Base-by-base conservation (phyloP, 2,888 invertebrate species). In the Amphiduros pacificus region DNA sequence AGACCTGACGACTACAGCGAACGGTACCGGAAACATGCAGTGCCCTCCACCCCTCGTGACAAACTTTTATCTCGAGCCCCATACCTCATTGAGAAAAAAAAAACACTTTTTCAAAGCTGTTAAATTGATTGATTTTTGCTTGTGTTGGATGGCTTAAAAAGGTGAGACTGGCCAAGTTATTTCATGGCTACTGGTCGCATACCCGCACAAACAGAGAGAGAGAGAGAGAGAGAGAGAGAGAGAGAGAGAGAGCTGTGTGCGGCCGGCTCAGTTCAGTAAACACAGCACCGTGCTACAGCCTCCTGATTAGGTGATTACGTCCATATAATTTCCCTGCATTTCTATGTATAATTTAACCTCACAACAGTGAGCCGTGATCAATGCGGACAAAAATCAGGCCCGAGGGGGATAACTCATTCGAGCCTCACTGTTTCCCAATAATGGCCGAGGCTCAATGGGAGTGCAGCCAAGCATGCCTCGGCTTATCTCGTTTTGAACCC, bases 301-400 rank as follows among this genome's bases (percentile, higher is more conserved):
- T 31, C 14, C 26, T 31, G 58, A 58, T 58, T 51, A 51, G 41
- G 51, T 58, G 50, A 58, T 58, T 58, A 58, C 49, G 58, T 58
- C 58, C 51, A 41, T 55, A 55, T 55, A 41, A 55, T 55, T 55
- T n/a, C 55, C 40, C 41, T 28, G 41, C 40, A 41, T 55, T 36
- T 41, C 55, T 27, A 41, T 55, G 55, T 55, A 22, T 54, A 55
- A 55, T 55, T 41, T 55, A 28, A 41, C 55, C 55, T 41, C 55
- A 17, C 17, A 40, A 24, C 55, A 24, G 40, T 36, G 55, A 55
- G 50, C 28, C 32, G 50, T 26, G 58, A 58, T 58, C 58, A 50
- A 58, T 58, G 27, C 40, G 27, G 51, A 32, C 41, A 14, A 55
- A 53, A 55, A 55, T 55, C 36, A 40, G 24, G 27, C 41, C 49